Conservation (phyloP, 2,888 invertebrate species). For the Tholera decimalis region DNA sequence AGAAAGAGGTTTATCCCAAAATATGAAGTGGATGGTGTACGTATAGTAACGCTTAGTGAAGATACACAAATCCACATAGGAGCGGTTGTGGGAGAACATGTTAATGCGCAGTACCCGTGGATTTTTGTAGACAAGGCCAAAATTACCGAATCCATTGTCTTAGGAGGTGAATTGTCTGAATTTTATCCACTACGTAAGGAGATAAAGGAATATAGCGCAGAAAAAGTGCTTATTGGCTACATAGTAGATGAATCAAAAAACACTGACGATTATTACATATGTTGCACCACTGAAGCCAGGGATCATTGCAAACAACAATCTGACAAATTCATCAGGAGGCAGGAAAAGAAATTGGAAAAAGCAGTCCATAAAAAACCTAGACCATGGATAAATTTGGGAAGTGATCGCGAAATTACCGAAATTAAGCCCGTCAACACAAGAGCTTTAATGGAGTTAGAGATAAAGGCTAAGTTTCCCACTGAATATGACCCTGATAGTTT, state of each 20-base stretch:
- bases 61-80: conserved; percentile 92
- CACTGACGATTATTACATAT: conserved; percentile 93
- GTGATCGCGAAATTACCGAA: conserved; percentile 92
- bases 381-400: conserved; percentile 92
- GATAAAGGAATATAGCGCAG: conserved; percentile 82
- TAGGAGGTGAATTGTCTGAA: conserved; percentile 89
- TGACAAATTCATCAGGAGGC: conserved; percentile 90
- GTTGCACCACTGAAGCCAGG: conserved; percentile 90
- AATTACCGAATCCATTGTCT: conserved; percentile 92
- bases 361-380: conserved; percentile 91
- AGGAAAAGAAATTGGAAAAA: conserved; percentile 91
- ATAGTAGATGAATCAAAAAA: conserved; percentile 92
- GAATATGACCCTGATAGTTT: conserved; percentile 86
- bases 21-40: conserved; percentile 91
- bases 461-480: conserved; percentile 92
- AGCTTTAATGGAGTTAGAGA: conserved; percentile 93
- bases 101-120: conserved; percentile 95
- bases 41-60: conserved; percentile 88
- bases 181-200: conserved; percentile 80
- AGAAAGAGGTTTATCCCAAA: conserved; percentile 87
- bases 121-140: conserved; percentile 92
- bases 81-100: conserved; percentile 93
- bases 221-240: conserved; percentile 92
- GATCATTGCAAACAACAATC: conserved; percentile 90
- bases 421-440: conserved; percentile 88